Base-by-base conservation (phyloP, 1,140 invertebrate species). In the Cylas formicarius region DNA sequence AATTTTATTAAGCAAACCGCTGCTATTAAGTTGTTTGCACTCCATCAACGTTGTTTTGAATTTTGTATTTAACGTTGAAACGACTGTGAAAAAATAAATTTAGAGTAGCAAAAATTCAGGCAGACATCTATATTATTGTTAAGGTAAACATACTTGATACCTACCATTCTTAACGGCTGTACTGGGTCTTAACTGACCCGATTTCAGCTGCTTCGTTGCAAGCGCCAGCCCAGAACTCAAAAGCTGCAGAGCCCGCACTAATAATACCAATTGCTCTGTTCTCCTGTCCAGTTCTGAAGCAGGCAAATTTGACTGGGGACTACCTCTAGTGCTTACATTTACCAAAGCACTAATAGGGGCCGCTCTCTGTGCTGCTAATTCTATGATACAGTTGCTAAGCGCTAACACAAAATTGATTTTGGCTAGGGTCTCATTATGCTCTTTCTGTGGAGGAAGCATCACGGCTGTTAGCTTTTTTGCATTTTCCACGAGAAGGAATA, bases 321-420 rank as follows among this genome's bases (percentile, higher is more conserved):
- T 65, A 9, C 21, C 36, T 11, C 14, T 32, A 7, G 7, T n/a
- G 11, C 19, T 23, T 50, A 60, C 55, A 45, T 69, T 67, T 55
- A 74, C 72, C 8, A 76, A 53, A 3, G 75, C 76, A 3, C 76
- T 72, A 4, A 86, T 64, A 1, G 86, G 84, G n/a, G 81, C 80
- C 17, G 81, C 77, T 44, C 84, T 73, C 7, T 77, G 76, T 51
- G 82, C 75, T 1, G 89, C 90, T 22, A 96, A 75, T 42, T 93
- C 89, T 41, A 91, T 74, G 20, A 97, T 84, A 58, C 89, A 94
- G 52, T 92, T 88, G 34, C 89, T 88, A 10, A 97, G 69, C 10
- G 90, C 88, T 23, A 91, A 68, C 10, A 95, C 88, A 69, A 95
- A 97, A 62, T 90, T 90, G 24, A 97, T 72, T 65, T 96, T 96